Conservation (phyloP, 2,888 invertebrate species). For the Sericinus montela region DNA sequence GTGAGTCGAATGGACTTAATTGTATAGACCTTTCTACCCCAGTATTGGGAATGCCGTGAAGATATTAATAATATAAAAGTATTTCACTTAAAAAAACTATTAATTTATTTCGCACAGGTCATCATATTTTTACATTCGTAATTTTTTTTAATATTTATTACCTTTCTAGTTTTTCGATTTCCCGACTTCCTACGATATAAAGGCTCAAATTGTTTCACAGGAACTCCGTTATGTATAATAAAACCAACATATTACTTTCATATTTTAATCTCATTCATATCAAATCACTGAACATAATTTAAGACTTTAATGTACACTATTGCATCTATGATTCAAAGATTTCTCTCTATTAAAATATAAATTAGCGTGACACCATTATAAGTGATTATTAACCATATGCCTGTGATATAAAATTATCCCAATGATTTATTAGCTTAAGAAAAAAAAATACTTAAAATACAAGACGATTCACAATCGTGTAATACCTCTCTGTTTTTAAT, state of each 20-base stretch:
- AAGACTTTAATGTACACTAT: constrained; percentile 58
- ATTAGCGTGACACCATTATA: constrained; percentile 64
- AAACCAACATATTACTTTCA: constrained; percentile 34
- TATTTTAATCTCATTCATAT: constrained; percentile 75
- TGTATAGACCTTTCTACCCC: too few species aligned
- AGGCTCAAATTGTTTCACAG: too few species aligned
- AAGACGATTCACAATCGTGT: constrained; percentile 64
- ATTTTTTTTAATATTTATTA: too few species aligned
- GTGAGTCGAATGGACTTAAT: too few species aligned
- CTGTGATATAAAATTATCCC: constrained; percentile 47
- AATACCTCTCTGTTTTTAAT: constrained; percentile 40
- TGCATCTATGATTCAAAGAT: constrained; percentile 57
- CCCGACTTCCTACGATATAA: too few species aligned
- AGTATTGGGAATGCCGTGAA: too few species aligned
- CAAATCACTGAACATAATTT: constrained; percentile 76
- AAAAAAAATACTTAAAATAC: constrained; percentile 40
- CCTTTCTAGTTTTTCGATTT: too few species aligned
- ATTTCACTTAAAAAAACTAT: too few species aligned
- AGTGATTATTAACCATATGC: constrained; percentile 42
- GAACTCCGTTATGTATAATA: too few species aligned
- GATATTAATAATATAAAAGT: too few species aligned
- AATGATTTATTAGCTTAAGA: constrained; percentile 45
- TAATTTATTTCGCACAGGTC: too few species aligned
- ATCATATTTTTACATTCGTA: too few species aligned
- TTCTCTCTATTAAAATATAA: constrained; percentile 66